phyloP scores from a whole-genome alignment of 2,888 invertebrate genomes.

The Ophioninae sp. region DNA sequence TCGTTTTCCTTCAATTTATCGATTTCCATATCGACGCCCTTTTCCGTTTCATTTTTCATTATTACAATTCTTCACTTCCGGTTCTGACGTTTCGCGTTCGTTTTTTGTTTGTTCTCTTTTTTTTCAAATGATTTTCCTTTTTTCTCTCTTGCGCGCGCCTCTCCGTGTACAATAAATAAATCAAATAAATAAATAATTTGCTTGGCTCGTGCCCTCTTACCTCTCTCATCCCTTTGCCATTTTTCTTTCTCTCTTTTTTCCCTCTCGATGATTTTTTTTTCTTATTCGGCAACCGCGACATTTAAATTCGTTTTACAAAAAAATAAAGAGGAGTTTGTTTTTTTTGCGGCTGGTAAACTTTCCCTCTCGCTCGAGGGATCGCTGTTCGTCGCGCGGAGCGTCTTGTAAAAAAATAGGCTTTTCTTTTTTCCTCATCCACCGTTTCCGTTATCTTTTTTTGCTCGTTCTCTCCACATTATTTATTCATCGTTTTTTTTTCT shows the following conservation, averaged over 20 bases:
- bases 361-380: constrained; percentile 57
- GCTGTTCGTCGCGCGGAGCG: constrained; percentile 63
- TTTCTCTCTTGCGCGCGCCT: constrained; percentile 31
- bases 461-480: not conserved
- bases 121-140: constrained; percentile 26
- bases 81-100: constrained; percentile 47
- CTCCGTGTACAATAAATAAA: constrained; percentile 77
- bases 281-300: constrained; percentile 37
- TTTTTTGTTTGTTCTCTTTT: constrained; percentile 33
- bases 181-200: constrained; percentile 81
- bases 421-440: constrained; percentile 69
- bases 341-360: constrained; percentile 16
- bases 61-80: constrained; percentile 38
- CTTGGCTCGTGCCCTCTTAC: constrained; percentile 74
- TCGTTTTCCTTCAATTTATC: too few relatives aligned
- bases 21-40: too few relatives aligned
- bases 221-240: constrained; percentile 57
- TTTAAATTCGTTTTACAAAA: constrained; percentile 71
- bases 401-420: constrained; percentile 74
- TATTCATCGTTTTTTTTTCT: constrained; percentile 36
- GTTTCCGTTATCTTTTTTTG: constrained; percentile 45
- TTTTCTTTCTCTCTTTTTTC: constrained; percentile 27
- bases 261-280: not conserved
- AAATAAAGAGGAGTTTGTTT: constrained; percentile 64
- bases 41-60: too few relatives aligned